Evolutionary conservation across 2,888 invertebrate species (phyloP).

Genomic region (Mamestra brassicae): DNA sequence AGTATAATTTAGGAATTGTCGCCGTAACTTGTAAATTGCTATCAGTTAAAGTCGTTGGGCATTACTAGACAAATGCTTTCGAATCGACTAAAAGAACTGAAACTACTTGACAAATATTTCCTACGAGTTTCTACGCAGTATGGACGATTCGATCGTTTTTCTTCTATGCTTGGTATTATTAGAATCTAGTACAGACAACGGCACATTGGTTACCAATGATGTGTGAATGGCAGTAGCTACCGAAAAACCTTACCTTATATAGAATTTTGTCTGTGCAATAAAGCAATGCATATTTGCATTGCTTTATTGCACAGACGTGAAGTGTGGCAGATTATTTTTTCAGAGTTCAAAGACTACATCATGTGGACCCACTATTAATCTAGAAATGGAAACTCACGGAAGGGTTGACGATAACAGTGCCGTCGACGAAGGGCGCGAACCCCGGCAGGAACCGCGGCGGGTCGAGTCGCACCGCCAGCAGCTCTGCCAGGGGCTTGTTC

Average conservation of each 20-base stretch:
- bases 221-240: too few relatives aligned
- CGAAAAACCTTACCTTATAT: too few relatives aligned
- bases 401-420: constrained; percentile 94
- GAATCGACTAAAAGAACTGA: not conserved
- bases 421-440: constrained; percentile 98
- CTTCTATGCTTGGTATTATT: not conserved
- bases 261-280: too few relatives aligned
- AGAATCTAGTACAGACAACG: too few relatives aligned
- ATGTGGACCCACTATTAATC: not conserved
- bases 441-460: constrained; percentile 96
- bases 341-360: too few relatives aligned
- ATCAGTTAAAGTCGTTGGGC: not conserved
- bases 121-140: not conserved
- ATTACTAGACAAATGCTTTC: constrained; percentile 4
- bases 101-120: constrained; percentile 2
- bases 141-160: not conserved
- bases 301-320: too few relatives aligned
- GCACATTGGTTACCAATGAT: too few relatives aligned
- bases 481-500: constrained; percentile 93
- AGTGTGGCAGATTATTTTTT: too few relatives aligned
- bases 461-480: constrained; percentile 94
- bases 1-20: not conserved
- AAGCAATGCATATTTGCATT: too few relatives aligned
- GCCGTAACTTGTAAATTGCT: not conserved
- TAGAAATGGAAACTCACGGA: constrained; percentile 83